Evolutionary conservation across 64 coral and sea anemone species (phyloP), one percentile per base, ranked within the genome.

Genomic region (Pachyseris speciosa): DNA sequence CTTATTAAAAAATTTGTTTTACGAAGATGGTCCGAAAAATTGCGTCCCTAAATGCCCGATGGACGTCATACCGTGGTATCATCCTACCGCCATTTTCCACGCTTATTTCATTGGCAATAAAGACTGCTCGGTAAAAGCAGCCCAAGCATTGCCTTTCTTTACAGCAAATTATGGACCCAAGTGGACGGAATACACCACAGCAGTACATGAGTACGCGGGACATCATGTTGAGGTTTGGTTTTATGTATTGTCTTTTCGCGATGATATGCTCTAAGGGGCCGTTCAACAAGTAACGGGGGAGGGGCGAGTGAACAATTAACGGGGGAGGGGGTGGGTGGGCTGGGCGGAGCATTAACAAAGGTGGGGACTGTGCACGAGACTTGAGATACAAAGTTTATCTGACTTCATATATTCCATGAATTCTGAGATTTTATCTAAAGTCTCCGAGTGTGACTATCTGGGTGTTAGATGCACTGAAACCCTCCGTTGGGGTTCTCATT

Each of bases 151-250:
- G 29, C 91, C 91, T 50, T 93, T 93, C 74, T 93, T 93, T 17
- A 33, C 69, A 8, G 84, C 87, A 75, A 87, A 87, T 53, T 87
- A 60, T 39, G 91, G 91, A 6, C 91, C 91, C 40, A 93, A 69
- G 24, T 93, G 55, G 67, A 79, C 91, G 29, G 91, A 93, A 43
- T 93, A 86, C 72, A 87, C 91, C 40, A 93, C 91, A 31, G 32
- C 72, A 13, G 60, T 86, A 15, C 91, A 93, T 31, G 91, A 93
- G 32, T 36, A 87, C 41, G 58, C 91, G 53, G 91, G 91, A 48
- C 91, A 93, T 72, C 91, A 93, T 12, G 28, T 93, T 24, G 91
- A 93, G 91, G 91, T 93, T 26, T 12, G 50, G 32, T 22, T 31
- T 60, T n/a, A n/a, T n/a, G n/a, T n/a, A n/a, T n/a, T n/a, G n/a